Evolutionary conservation across 1,140 invertebrate species (phyloP).

Genomic region (Pissodes strobi): DNA sequence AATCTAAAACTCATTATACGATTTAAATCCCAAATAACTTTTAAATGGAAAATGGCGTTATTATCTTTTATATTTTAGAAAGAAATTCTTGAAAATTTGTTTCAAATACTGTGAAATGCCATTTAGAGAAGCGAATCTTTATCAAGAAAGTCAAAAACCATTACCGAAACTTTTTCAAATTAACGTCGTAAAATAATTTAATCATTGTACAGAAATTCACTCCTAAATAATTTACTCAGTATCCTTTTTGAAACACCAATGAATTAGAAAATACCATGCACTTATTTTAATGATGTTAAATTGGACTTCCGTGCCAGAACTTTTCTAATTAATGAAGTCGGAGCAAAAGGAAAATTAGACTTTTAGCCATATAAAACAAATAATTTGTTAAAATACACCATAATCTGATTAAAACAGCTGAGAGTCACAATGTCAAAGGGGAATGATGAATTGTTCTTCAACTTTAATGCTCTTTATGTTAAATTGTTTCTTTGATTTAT

Average conservation of each 20-base stretch:
- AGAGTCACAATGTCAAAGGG: neutral
- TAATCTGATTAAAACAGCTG: constrained; percentile 25
- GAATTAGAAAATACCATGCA: constrained; percentile 7
- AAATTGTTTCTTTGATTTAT: constrained; percentile 21
- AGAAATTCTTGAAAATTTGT: no score
- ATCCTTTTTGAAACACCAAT: neutral
- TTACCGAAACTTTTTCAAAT: no score
- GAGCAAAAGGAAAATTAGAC: neutral
- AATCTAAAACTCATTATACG: no score
- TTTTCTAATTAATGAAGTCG: constrained; percentile 21
- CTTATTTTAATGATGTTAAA: constrained; percentile 19
- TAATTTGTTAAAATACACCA: constrained; percentile 25
- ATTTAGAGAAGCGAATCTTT: no score
- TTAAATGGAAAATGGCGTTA: no score
- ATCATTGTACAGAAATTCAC: neutral
- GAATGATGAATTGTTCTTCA: constrained; percentile 16
- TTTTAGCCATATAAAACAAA: constrained; percentile 11
- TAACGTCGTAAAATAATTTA: no score
- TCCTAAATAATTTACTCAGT: neutral
- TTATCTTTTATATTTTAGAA: no score
- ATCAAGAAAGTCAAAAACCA: no score
- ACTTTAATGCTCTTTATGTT: constrained; percentile 13
- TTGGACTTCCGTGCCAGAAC: constrained; percentile 4
- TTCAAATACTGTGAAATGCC: no score
- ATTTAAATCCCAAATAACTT: no score